Percentiles rank a stretch among this genome's conserved stretches.
phyloP scores from a whole-genome alignment of 1,140 invertebrate species.

The Ephestia elutella region DNA sequence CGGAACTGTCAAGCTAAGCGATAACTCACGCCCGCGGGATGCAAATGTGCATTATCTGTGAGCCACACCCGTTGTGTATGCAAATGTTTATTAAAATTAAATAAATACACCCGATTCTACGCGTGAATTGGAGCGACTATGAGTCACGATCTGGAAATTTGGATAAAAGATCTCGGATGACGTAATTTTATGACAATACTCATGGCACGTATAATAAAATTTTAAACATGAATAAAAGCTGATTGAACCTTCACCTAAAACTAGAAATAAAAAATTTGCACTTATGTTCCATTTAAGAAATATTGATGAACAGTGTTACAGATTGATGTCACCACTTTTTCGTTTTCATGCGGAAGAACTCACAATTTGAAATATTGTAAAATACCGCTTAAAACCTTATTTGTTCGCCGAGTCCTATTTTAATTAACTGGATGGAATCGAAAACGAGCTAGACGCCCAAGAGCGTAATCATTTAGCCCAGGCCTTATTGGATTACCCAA shows the following conservation, averaged over 20 bases:
- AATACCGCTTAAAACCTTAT: not conserved
- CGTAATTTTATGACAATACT: too few species aligned
- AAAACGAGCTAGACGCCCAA: slow-evolving; percentile 17
- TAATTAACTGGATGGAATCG: slow-evolving; percentile 32
- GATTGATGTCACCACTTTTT: not conserved
- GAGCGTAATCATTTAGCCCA: slow-evolving; percentile 23
- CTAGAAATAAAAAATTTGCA: too few species aligned
- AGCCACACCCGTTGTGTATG: slow-evolving; percentile 41
- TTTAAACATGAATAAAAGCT: too few species aligned
- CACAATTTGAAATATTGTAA: too few species aligned
- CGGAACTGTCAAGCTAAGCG: slow-evolving; percentile 22
- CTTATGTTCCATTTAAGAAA: not conserved
- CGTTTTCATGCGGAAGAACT: too few species aligned
- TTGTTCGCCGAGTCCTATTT: slow-evolving; percentile 14
- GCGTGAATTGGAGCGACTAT: slow-evolving; percentile 12
- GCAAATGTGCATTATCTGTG: slow-evolving; percentile 59
- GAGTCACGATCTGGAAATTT: not conserved
- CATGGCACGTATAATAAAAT: not conserved
- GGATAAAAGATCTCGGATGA: too few species aligned
- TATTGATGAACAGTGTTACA: not conserved
- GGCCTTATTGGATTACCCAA: slow-evolving; percentile 46
- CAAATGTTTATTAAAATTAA: slow-evolving; percentile 67
- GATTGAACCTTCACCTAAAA: not conserved
- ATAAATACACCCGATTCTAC: slow-evolving; percentile 39
- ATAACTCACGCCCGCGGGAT: slow-evolving; percentile 43